These are phyloP conservation scores for Felis catus DNA, from an alignment of 2,113 vertebrate genomes.

Conservation along the genomic window DNA sequence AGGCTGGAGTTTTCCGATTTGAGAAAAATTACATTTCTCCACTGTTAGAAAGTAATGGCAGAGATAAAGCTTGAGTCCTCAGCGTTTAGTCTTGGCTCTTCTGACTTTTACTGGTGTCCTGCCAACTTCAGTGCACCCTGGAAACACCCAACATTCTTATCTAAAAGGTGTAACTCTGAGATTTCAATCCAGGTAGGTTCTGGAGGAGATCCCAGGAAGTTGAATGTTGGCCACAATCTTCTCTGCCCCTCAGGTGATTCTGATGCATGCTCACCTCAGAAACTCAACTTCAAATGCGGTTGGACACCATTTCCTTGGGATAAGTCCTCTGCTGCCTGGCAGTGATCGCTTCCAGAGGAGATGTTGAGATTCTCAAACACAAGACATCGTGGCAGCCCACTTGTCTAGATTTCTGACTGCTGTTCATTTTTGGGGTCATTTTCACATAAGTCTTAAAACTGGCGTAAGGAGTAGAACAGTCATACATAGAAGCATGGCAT, in stretches of 20 bases:
- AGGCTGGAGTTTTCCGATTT: conserved; percentile 1
- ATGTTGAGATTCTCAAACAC: not conserved
- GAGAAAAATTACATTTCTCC: not conserved
- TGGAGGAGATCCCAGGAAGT: not conserved
- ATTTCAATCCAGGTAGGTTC: not conserved
- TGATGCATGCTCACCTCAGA: not conserved
- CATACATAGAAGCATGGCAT: not conserved
- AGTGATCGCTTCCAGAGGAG: not conserved
- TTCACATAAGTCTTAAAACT: not conserved
- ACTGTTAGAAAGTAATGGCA: not conserved
- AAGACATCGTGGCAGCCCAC: not conserved
- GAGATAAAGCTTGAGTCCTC: not conserved
- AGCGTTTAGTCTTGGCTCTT: not conserved
- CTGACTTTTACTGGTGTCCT: not conserved
- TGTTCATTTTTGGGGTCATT: not conserved
- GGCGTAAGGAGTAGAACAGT: not conserved
- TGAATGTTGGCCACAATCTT: not conserved
- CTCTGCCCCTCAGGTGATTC: not conserved
- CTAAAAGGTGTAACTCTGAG: not conserved
- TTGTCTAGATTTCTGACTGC: not conserved
- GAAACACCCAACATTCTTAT: not conserved
- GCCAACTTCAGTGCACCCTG: not conserved
- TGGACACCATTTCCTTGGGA: not conserved
- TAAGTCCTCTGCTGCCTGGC: not conserved
- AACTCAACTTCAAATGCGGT: not conserved